Percentiles rank a stretch among this genome's conserved stretches.
Conservation (phyloP, 2,113 vertebrate genomes). For the Anoura caudifer region DNA sequence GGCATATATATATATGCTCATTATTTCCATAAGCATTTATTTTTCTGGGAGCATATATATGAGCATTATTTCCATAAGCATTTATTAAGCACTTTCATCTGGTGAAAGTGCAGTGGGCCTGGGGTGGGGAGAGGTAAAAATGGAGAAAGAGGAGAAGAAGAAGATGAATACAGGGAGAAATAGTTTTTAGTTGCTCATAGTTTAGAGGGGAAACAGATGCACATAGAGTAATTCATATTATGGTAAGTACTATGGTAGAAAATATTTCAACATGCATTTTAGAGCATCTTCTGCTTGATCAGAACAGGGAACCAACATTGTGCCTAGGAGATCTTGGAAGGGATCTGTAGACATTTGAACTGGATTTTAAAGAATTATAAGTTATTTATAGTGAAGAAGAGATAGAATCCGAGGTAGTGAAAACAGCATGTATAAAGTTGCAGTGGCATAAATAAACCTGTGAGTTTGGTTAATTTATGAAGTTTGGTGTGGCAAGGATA, state of each 20-base stretch:
- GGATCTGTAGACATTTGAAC: not conserved
- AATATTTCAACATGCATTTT: not conserved
- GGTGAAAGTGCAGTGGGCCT: not conserved
- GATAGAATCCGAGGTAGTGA: not conserved
- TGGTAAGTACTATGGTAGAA: not conserved
- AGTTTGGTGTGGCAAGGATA: not conserved
- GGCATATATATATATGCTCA: not conserved
- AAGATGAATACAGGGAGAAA: not conserved
- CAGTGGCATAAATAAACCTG: not conserved
- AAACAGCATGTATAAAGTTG: not conserved
- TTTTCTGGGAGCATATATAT: too few relatives aligned
- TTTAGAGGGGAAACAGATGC: not conserved
- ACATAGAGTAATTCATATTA: not conserved
- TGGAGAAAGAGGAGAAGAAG: not conserved
- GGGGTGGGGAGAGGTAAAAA: not conserved
- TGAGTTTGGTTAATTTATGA: not conserved
- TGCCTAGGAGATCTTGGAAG: not conserved
- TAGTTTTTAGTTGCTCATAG: not conserved
- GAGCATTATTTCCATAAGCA: not conserved
- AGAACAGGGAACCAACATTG: not conserved
- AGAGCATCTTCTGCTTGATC: too few relatives aligned
- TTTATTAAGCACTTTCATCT: constrained; percentile 28
- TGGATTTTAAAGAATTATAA: constrained; percentile 46
- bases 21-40: not conserved
- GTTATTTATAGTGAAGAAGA: constrained; percentile 1